phyloP scores from a whole-genome alignment of 2,797 vertebrate genomes.

The Serranus cabrilla region DNA sequence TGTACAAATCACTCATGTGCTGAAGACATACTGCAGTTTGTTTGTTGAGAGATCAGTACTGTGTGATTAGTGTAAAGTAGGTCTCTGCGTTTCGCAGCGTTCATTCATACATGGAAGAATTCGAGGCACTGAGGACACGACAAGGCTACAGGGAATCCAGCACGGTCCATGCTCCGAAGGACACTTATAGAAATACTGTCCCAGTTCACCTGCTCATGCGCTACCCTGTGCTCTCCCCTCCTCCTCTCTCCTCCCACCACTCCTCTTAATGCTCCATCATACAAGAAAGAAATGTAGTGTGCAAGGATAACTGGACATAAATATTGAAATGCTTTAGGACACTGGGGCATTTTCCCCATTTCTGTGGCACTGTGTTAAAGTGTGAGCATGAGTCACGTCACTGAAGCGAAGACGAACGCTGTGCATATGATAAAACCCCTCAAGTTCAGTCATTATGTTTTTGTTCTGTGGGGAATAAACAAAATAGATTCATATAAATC shows the following conservation, averaged over 20 bases:
- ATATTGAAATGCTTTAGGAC: constrained; percentile 66
- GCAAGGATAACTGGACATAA: constrained; percentile 61
- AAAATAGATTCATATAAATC: constrained; percentile 12
- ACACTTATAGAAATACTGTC: constrained; percentile 77
- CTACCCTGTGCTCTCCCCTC: constrained; percentile 66
- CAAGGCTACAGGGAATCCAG: constrained; percentile 78
- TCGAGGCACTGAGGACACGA: constrained; percentile 75
- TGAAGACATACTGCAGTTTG: constrained; percentile 86
- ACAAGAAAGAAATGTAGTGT: constrained; percentile 56
- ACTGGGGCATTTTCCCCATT: constrained; percentile 10
- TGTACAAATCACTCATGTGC: constrained; percentile 84
- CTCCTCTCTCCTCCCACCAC: constrained; percentile 9
- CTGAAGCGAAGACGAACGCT: constrained; percentile 50
- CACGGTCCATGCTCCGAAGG: constrained; percentile 74
- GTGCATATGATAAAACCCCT: constrained; percentile 50
- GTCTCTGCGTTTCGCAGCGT: constrained; percentile 64
- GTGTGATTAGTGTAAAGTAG: constrained; percentile 69
- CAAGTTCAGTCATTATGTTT: constrained; percentile 24
- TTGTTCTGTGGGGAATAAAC: constrained; percentile 18
- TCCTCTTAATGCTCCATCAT: constrained; percentile 12
- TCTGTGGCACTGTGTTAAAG: constrained; percentile 60
- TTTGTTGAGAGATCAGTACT: constrained; percentile 69
- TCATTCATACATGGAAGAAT: constrained; percentile 65
- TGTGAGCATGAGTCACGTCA: constrained; percentile 44
- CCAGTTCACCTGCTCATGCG: constrained; percentile 66